These are phyloP conservation scores for Bursaphelenchus okinawaensis DNA, from an alignment of 2,888 invertebrate genomes.

Conservation along the genomic window DNA sequence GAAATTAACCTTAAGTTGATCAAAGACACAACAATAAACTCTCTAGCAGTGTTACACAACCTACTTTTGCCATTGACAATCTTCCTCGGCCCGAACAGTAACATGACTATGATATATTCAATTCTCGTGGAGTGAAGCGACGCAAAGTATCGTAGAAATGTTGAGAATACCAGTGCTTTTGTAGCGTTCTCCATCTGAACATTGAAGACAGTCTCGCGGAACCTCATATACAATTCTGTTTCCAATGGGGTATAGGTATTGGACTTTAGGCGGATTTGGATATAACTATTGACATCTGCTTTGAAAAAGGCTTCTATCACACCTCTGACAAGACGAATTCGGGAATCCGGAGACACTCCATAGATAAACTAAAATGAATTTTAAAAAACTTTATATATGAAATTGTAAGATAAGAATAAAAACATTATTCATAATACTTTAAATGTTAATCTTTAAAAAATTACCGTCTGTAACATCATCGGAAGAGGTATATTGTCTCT, in stretches of 20 bases:
- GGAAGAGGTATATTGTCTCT: neutral
- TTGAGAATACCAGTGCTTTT: neutral
- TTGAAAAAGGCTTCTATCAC: neutral
- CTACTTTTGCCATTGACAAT: neutral
- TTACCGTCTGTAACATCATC: neutral
- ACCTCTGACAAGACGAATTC: neutral
- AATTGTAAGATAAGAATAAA: too few species aligned
- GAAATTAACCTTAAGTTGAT: too few species aligned
- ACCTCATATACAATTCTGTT: neutral
- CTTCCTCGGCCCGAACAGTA: neutral
- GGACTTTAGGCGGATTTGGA: neutral
- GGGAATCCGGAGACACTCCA: neutral
- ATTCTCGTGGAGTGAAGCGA: neutral
- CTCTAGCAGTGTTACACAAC: too few species aligned
- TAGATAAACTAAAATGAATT: neutral
- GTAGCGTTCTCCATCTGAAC: neutral
- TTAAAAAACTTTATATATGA: too few species aligned
- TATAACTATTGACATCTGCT: neutral
- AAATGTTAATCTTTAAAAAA: too few species aligned
- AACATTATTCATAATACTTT: too few species aligned
- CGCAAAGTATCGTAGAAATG: neutral
- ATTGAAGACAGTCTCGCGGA: neutral
- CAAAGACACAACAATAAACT: neutral
- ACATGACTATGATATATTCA: neutral
- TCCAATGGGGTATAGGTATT: neutral